Percentiles rank a stretch among this genome's conserved stretches.
Evolutionary conservation across 2,888 invertebrate species (phyloP).

Genomic region (Atrina japonica): DNA sequence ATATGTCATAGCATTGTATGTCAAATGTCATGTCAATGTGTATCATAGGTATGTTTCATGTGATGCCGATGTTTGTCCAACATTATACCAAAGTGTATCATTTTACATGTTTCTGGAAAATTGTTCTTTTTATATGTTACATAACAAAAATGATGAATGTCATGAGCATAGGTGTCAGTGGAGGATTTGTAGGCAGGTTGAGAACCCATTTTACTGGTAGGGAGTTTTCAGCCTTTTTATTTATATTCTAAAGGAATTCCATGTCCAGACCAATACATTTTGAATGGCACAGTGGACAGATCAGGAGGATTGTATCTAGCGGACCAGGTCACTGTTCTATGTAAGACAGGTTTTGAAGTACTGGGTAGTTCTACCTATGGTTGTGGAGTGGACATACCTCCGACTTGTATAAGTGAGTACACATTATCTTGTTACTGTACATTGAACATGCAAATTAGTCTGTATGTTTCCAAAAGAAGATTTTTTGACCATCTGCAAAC

Average conservation of each 20-base stretch:
- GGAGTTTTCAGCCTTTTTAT: too few relatives aligned
- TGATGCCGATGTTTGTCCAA: too few relatives aligned
- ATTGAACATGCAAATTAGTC: not conserved
- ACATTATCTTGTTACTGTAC: not conserved
- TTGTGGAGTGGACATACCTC: constrained; percentile 59
- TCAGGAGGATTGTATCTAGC: constrained; percentile 40
- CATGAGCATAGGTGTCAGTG: not conserved
- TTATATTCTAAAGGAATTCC: constrained; percentile 43
- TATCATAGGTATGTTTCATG: too few relatives aligned
- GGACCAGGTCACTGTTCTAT: constrained; percentile 54
- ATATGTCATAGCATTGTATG: too few relatives aligned
- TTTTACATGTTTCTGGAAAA: too few relatives aligned
- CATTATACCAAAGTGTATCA: too few relatives aligned
- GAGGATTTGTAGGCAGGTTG: too few relatives aligned
- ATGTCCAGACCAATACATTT: constrained; percentile 39
- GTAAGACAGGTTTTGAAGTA: constrained; percentile 60
- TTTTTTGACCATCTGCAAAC: too few relatives aligned
- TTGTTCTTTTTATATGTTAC: too few relatives aligned
- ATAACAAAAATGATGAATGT: too few relatives aligned
- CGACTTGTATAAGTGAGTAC: constrained; percentile 64
- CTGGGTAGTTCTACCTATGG: constrained; percentile 45
- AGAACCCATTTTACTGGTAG: not conserved
- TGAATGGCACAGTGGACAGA: constrained; percentile 35
- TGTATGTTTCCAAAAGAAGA: too few relatives aligned
- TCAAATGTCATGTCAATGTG: too few relatives aligned